Evolutionary conservation across 64 coral and sea anemone species (phyloP).

Genomic region (Montipora foliosa): DNA sequence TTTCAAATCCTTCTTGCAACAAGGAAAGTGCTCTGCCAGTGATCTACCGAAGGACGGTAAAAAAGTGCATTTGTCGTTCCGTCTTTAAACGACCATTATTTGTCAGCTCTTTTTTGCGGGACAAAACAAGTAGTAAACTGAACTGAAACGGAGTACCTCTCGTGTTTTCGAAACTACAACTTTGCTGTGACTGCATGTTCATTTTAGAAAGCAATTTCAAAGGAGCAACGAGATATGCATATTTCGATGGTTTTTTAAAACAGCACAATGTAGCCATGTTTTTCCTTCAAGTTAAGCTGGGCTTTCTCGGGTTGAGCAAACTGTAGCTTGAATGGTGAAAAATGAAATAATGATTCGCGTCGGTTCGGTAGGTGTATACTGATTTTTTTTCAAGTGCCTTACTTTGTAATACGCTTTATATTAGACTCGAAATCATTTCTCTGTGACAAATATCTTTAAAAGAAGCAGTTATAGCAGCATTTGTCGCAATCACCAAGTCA

Average conservation of each 20-base stretch:
- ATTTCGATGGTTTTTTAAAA: not conserved
- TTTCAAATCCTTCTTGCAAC: not conserved
- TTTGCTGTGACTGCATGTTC: not conserved
- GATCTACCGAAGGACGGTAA: not conserved
- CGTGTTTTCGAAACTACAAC: not conserved
- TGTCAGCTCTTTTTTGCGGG: not conserved
- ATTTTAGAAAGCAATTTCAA: not conserved
- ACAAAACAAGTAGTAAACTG: not conserved
- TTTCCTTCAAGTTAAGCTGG: not conserved
- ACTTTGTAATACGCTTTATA: conserved; percentile 40
- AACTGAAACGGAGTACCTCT: not conserved
- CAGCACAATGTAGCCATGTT: not conserved
- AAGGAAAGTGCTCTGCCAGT: not conserved
- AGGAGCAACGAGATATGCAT: not conserved
- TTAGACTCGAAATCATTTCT: conserved; percentile 72
- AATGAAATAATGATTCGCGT: conserved; percentile 12
- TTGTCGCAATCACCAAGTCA: conserved; percentile 76
- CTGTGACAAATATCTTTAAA: conserved; percentile 81
- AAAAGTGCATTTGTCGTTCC: not conserved
- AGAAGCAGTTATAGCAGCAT: conserved; percentile 79
- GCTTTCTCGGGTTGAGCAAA: not conserved
- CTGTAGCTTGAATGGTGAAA: not conserved
- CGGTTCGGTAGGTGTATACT: conserved; percentile 29
- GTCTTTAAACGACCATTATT: not conserved
- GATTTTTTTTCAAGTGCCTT: conserved; percentile 36